Percentiles rank a stretch among this genome's conserved stretches.
phyloP scores from a whole-genome alignment of 2,113 vertebrate genomes.

The Campylorhamphus procurvoides region DNA sequence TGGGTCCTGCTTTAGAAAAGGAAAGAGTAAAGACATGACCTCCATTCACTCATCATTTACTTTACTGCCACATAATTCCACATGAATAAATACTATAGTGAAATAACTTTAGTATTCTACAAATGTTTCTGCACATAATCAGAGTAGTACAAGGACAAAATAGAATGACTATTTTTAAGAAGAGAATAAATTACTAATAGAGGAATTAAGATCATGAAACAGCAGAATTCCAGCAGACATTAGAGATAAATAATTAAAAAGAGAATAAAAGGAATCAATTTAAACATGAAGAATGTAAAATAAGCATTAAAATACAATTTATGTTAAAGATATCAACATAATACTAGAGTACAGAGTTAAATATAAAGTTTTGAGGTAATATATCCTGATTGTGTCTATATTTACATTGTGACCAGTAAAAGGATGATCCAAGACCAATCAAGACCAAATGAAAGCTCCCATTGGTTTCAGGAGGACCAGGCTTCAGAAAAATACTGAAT shows the following conservation, averaged over 20 bases:
- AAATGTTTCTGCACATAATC: constrained; percentile 51
- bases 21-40: constrained; percentile 13
- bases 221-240: not conserved
- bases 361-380: not conserved
- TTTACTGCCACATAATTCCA: constrained; percentile 7
- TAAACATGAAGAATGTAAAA: not conserved
- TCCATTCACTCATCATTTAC: not conserved
- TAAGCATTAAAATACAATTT: not conserved
- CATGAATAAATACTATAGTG: not conserved
- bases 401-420: not conserved
- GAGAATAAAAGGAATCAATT: not conserved
- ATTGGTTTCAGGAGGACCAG: not conserved
- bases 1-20: constrained; percentile 28
- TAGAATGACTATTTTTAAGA: not conserved
- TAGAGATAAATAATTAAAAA: not conserved
- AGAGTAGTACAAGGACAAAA: not conserved
- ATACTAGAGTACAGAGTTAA: not conserved
- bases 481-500: not conserved
- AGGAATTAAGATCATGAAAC: not conserved
- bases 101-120: constrained; percentile 30
- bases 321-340: not conserved
- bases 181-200: constrained; percentile 38
- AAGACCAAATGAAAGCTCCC: not conserved
- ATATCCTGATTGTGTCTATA: not conserved
- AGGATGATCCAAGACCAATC: not conserved